These are phyloP conservation scores for Danaus plexippus DNA, from an alignment of 1,140 invertebrate genomes.

Conservation along the genomic window DNA sequence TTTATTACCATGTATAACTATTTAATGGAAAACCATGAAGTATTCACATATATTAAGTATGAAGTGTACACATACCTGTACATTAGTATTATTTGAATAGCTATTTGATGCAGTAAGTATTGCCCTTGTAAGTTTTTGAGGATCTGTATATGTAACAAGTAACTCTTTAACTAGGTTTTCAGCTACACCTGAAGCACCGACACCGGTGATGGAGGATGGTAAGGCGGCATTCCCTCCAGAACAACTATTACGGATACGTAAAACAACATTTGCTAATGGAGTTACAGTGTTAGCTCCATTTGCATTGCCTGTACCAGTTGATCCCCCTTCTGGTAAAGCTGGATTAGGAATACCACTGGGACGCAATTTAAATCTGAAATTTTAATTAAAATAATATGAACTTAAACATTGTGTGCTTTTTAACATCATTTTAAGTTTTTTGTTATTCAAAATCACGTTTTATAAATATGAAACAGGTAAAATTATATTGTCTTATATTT, in stretches of 20 bases:
- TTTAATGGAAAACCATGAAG: too few species aligned
- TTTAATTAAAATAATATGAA: background rate
- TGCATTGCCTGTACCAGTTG: constrained; percentile 62
- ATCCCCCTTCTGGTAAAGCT: constrained; percentile 58
- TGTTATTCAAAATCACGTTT: background rate
- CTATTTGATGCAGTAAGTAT: constrained; percentile 55
- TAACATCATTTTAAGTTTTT: background rate
- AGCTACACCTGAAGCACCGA: constrained; percentile 47
- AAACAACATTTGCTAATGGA: constrained; percentile 38
- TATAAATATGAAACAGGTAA: background rate
- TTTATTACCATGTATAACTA: background rate
- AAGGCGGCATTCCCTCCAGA: constrained; percentile 45
- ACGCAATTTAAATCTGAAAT: constrained; percentile 54
- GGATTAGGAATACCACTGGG: constrained; percentile 60
- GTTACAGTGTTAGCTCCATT: constrained; percentile 44
- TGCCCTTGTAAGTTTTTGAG: constrained; percentile 50
- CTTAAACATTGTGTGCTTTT: constrained; percentile 1
- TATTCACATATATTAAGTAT: background rate
- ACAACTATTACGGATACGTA: constrained; percentile 49
- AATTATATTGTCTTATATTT: too few species aligned
- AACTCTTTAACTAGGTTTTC: constrained; percentile 52
- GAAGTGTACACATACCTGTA: constrained; percentile 43
- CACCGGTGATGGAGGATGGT: constrained; percentile 41
- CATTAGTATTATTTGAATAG: constrained; percentile 55
- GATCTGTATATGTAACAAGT: constrained; percentile 47